Evolutionary conservation across 1,140 invertebrate genomes (phyloP), one percentile per base, ranked within the genome.

Genomic region (Dufourea novaeangliae): DNA sequence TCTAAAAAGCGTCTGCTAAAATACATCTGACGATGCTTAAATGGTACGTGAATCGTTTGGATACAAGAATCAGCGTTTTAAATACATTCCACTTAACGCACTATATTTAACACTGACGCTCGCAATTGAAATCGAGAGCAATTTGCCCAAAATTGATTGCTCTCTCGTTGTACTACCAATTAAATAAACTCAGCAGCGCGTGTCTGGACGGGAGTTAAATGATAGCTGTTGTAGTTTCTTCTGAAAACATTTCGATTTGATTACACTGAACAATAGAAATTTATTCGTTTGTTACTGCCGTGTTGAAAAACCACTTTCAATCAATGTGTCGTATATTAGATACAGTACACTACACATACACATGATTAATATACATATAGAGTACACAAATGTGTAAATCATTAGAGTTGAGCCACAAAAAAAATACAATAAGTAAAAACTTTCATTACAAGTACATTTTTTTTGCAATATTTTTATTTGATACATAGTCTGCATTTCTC

Each of bases 51-150:
- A 44, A 73, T 73, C 25, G 63, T 29, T 41, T 10, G 5, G 25
- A 39, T 37, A 54, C 22, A 25, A 41, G 59, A 22, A 50, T 62
- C 39, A 63, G 0, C 70, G 41, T 50, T 72, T 72, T 61, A 52
- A 63, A 72, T 72, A 72, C 22, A 63, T 25, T 27, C 17, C 70
- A 63, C 70, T 72, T 72, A 37, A 12, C 6, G 11, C 17, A 27
- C 41, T 63, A 72, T 62, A 62, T 72, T 72, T 63, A 72, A 72
- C 57, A 27, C 14, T 63, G 29, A 44, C 32, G 44, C 7, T 20
- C 7, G 69, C 22, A 41, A 37, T 61, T 34, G n/a, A 37, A 27
- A 61, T 46, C 17, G 25, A 37, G 22, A 46, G 29, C 44, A 46
- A 29, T 62, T 71, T 46, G 25, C 32, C 5, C 6, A 17, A 34